These are phyloP conservation scores for Cylloceria caligata DNA, from an alignment of 2,888 invertebrate species.

Conservation along the genomic window DNA sequence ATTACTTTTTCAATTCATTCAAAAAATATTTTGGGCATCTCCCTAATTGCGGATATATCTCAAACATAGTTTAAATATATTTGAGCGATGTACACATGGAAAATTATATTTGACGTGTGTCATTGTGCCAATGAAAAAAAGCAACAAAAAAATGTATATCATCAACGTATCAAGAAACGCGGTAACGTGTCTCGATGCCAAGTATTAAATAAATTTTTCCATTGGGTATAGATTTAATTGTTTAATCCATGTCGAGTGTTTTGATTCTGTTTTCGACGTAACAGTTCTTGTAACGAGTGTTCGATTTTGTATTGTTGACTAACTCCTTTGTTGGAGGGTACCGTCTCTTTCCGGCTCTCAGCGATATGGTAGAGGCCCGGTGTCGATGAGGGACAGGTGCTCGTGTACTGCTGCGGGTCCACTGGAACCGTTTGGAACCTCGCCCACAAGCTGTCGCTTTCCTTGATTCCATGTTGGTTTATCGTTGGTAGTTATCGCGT, in stretches of 20 bases:
- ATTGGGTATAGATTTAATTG: too few species aligned
- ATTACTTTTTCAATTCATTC: too few species aligned
- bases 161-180: too few species aligned
- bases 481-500: constrained; percentile 7
- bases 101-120: too few species aligned
- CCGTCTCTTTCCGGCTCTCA: constrained; percentile 8
- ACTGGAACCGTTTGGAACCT: constrained; percentile 73
- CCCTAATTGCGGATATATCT: too few species aligned
- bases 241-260: neutral
- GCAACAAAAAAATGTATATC: too few species aligned
- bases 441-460: constrained; percentile 76
- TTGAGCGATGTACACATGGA: too few species aligned
- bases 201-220: too few species aligned
- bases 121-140: too few species aligned
- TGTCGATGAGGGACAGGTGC: constrained; percentile 73
- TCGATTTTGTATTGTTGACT: neutral
- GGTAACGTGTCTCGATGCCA: too few species aligned
- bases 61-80: too few species aligned
- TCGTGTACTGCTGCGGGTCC: constrained; percentile 59
- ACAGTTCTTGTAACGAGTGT: neutral
- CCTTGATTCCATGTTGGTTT: constrained; percentile 35
- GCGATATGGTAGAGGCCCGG: constrained; percentile 55
- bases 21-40: too few species aligned
- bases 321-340: constrained; percentile 19
- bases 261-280: neutral